Conservation (phyloP, 2,888 invertebrate species). For the Drosophila merina region DNA sequence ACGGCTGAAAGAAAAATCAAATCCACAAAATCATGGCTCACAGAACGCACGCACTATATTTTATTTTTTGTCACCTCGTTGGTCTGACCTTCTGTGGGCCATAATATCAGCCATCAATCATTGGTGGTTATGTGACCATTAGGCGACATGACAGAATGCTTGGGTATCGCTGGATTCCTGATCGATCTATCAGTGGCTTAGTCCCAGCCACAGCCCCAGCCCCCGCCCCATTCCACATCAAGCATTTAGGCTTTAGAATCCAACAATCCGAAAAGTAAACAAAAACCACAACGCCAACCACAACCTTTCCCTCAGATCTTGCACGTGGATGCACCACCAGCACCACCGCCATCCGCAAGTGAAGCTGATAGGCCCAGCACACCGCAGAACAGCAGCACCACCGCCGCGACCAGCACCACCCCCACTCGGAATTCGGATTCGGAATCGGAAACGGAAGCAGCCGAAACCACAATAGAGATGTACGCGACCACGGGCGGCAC, state of each 20-base stretch:
- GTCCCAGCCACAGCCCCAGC: too few relatives aligned
- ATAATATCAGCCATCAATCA: conserved; percentile 67
- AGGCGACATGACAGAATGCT: conserved; percentile 29
- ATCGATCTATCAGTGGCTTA: conserved; percentile 20
- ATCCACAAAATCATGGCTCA: conserved; percentile 30
- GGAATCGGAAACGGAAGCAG: conserved; percentile 19
- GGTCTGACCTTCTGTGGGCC: conserved; percentile 60
- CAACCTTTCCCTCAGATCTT: conserved; percentile 81
- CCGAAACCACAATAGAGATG: conserved; percentile 77
- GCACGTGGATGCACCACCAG: conserved; percentile 79
- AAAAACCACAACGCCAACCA: conserved; percentile 28
- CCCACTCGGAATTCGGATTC: background rate
- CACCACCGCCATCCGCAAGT: conserved; percentile 39
- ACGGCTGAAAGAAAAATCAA: conserved; percentile 30
- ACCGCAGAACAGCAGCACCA: conserved; percentile 45
- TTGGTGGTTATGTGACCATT: conserved; percentile 17
- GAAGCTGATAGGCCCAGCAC: conserved; percentile 47
- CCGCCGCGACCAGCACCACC: conserved; percentile 53
- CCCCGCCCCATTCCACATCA: conserved; percentile 11
- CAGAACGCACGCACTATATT: conserved; percentile 34
- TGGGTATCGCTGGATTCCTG: background rate
- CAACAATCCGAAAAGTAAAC: conserved; percentile 13
- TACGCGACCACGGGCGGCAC: conserved; percentile 84
- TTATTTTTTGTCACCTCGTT: conserved; percentile 44
- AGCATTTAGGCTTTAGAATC: conserved; percentile 31